Evolutionary conservation across 1,140 invertebrate species (phyloP).

Genomic region (Carcinoscorpius rotundicauda): DNA sequence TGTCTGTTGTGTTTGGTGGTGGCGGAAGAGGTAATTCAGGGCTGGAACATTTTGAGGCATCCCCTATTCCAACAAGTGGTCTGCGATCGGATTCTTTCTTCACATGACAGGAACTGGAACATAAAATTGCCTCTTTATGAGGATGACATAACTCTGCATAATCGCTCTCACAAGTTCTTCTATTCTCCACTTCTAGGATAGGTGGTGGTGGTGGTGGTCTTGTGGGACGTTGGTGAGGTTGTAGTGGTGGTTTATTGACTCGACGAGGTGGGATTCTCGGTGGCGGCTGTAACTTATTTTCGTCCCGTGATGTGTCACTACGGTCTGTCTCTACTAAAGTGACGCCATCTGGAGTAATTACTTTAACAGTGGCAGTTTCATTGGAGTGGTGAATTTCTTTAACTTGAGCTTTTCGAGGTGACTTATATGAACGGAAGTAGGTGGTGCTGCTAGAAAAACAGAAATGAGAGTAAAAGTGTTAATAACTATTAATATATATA

Average conservation of each 20-base stretch:
- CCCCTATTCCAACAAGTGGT: too few relatives aligned
- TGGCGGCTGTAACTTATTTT: background rate
- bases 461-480: background rate
- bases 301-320: background rate
- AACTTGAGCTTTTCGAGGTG: constrained; percentile 18
- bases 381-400: constrained; percentile 20
- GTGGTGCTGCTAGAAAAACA: constrained; percentile 12
- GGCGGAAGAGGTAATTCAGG: background rate
- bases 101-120: too few relatives aligned
- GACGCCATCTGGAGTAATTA: constrained; percentile 16
- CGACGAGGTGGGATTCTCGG: background rate
- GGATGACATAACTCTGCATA: too few relatives aligned
- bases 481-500: too few relatives aligned
- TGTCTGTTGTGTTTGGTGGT: background rate
- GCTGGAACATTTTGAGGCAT: background rate
- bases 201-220: background rate
- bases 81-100: too few relatives aligned
- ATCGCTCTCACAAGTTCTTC: too few relatives aligned
- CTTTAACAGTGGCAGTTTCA: constrained; percentile 16
- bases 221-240: background rate
- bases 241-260: background rate
- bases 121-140: too few relatives aligned
- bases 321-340: constrained; percentile 9
- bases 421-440: constrained; percentile 14
- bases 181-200: too few relatives aligned